These are phyloP conservation scores for Anarsia innoxiella DNA, from an alignment of 2,888 invertebrate species.

Conservation along the genomic window DNA sequence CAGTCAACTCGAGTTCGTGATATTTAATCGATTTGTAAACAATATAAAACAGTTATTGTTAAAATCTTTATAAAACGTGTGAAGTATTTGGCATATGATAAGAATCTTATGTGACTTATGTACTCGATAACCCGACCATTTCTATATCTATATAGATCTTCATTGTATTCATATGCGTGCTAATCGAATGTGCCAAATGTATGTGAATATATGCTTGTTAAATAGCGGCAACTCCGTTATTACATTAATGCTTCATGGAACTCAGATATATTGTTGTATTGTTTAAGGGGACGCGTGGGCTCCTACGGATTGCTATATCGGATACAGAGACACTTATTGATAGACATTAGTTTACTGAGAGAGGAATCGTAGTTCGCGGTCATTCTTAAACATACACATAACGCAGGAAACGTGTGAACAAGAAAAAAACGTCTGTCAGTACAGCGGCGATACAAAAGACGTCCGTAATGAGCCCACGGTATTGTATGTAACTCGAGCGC, in stretches of 20 bases:
- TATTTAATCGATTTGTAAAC: neutral
- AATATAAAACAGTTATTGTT: too few relatives aligned
- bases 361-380: constrained; percentile 1
- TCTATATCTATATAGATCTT: too few relatives aligned
- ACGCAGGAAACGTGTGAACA: too few relatives aligned
- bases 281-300: constrained; percentile 43
- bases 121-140: too few relatives aligned
- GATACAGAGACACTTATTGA: constrained; percentile 30
- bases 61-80: too few relatives aligned
- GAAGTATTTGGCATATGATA: too few relatives aligned
- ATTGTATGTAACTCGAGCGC: constrained; percentile 51
- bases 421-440: too few relatives aligned
- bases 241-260: constrained; percentile 31
- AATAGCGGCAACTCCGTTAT: constrained; percentile 34
- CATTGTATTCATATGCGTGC: constrained; percentile 56
- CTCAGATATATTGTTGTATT: constrained; percentile 45
- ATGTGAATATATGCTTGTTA: constrained; percentile 29
- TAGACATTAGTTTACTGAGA: constrained; percentile 15
- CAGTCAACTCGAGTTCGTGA: neutral
- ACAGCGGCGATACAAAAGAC: constrained; percentile 31
- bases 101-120: too few relatives aligned
- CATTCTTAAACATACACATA: too few relatives aligned
- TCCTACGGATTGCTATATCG: constrained; percentile 29
- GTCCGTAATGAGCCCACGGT: constrained; percentile 44
- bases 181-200: constrained; percentile 39